Base-by-base conservation (phyloP, 1,140 invertebrate genomes). In the Sycophaga agraensis region DNA sequence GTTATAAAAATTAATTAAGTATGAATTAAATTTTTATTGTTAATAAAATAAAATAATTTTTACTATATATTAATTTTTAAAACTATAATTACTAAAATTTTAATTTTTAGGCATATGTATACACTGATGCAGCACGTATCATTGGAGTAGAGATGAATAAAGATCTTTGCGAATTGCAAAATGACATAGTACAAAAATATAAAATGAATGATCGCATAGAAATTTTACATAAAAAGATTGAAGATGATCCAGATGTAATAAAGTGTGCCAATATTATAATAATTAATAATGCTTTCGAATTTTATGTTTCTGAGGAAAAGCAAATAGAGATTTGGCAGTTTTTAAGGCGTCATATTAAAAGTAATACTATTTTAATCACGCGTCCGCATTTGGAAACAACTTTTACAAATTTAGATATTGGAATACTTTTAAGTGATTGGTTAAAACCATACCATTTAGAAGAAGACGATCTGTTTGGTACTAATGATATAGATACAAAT, bases 121-220 rank as follows among this genome's bases (percentile, higher is more conserved):
- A 85, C 48, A 85, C 86, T 26, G 83, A 84, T 72, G 83, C 83
- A 24, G 70, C 73, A 34, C 80, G 76, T 66, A 87, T 91, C 50
- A 81, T 87, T 64, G 89, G 88, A 8, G 81, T 91, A 31, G 89
- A 91, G 82, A 86, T 90, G 68, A 90, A 89, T 68, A 75, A 84
- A 68, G 86, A 88, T 60, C 85, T 87, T 31, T 88, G 85, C 73
- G 73, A 84, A 39, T 66, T 90, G 8, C 87, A 89, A 73, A 76
- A 83, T 48, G 80, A 82, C 16, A 84, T 88, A 21, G 76, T 89
- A 39, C 66, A 76, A 3, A 83, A 88, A 73, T 86, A 84, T 66
- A 76, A 82, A 43, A 77, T 86, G 76, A 69, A 84, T 26, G 74
- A 86, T 53, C 81, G 83, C 61, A 78, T 88, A 64, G 74, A 83